phyloP scores from a whole-genome alignment of 2,113 vertebrate species.

The Coptodon bakossiorum region DNA sequence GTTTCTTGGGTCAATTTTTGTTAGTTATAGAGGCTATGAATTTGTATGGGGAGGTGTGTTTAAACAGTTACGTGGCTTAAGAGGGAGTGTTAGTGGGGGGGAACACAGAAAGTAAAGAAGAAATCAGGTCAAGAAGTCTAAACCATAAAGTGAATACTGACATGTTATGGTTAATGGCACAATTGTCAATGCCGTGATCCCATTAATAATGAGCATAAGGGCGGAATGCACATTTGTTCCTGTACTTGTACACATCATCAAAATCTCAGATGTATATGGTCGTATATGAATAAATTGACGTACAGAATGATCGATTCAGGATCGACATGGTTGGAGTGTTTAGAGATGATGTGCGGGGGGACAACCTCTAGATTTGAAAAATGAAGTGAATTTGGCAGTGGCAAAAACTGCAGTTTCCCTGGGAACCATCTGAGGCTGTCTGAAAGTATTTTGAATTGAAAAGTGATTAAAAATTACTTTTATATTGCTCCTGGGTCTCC shows the following conservation, averaged over 20 bases:
- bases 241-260: fast-evolving
- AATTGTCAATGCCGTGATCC: not conserved
- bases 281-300: not conserved
- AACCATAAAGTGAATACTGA: fast-evolving
- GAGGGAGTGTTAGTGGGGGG: not conserved
- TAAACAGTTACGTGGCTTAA: not conserved
- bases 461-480: fast-evolving
- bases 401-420: not conserved
- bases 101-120: not conserved
- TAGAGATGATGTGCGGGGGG: fast-evolving
- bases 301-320: not conserved
- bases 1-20: not conserved
- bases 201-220: not conserved
- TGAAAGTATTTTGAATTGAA: not conserved
- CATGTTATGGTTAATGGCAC: not conserved
- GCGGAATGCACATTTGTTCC: fast-evolving
- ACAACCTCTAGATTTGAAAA: not conserved
- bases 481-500: not conserved
- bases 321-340: fast-evolving
- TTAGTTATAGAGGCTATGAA: not conserved
- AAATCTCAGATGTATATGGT: fast-evolving
- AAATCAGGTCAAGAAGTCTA: not conserved
- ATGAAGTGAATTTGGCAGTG: not conserved
- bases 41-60: not conserved
- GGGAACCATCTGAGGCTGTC: not conserved